phyloP scores from a whole-genome alignment of 2,797 vertebrate species.

The Mareca penelope region DNA sequence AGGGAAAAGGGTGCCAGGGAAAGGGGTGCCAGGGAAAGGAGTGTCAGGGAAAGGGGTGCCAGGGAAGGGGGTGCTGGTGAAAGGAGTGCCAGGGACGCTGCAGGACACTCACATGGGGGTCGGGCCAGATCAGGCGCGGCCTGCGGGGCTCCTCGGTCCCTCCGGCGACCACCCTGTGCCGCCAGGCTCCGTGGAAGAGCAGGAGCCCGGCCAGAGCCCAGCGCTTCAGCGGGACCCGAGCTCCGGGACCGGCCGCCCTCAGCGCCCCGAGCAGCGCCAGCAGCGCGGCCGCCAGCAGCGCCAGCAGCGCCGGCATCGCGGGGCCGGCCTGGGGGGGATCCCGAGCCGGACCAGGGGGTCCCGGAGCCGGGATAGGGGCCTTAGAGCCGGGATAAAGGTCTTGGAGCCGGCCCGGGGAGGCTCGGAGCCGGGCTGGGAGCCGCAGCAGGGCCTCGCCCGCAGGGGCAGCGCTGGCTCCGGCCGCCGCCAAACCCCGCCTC shows the following conservation, averaged over 20 bases:
- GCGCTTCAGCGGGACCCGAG: neutral
- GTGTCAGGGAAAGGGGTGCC: too few relatives aligned
- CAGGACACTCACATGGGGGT: slow-evolving; percentile 46
- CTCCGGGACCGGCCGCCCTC: neutral
- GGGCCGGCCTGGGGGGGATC: neutral
- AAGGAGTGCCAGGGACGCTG: too few relatives aligned
- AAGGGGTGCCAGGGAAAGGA: fast-evolving
- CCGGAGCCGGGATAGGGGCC: neutral
- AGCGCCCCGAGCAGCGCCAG: neutral
- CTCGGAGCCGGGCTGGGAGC: neutral
- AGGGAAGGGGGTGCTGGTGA: neutral
- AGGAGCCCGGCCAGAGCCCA: slow-evolving; percentile 20
- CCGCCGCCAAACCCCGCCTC: slow-evolving; percentile 11
- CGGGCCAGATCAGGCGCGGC: slow-evolving; percentile 1
- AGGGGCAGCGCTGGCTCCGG: neutral
- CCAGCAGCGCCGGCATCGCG: slow-evolving; percentile 41
- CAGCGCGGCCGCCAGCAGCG: neutral
- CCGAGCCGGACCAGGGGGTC: too few relatives aligned
- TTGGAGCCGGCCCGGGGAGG: too few relatives aligned
- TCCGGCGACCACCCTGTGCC: neutral
- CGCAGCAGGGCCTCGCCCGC: neutral
- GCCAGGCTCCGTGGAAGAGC: neutral
- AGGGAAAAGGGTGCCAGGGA: fast-evolving
- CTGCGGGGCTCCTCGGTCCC: neutral
- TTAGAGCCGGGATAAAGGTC: too few relatives aligned